These are phyloP conservation scores for Lepetodrilus schrolli DNA, from an alignment of 2,888 invertebrate genomes.

Conservation along the genomic window DNA sequence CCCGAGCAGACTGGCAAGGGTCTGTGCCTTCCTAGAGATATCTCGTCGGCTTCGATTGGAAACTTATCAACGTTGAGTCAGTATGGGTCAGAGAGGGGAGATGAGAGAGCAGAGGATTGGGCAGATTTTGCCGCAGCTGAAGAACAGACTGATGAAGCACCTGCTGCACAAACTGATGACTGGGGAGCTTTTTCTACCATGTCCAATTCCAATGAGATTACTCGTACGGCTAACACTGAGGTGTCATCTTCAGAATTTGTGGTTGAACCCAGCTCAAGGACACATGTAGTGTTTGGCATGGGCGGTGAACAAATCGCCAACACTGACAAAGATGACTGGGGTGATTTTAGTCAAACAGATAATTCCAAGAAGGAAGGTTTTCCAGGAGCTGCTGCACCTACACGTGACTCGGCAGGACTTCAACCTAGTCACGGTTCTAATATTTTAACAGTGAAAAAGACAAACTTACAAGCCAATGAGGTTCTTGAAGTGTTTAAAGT, in stretches of 20 bases:
- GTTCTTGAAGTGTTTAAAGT: slow-evolving; percentile 64
- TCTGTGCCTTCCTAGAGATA: not conserved
- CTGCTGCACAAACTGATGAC: not conserved
- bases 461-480: slow-evolving; percentile 54
- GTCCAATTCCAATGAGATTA: not conserved
- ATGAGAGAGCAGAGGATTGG: slow-evolving; percentile 37
- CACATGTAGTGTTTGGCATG: too few relatives aligned
- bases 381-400: too few relatives aligned
- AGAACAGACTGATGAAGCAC: not conserved
- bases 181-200: slow-evolving; percentile 16
- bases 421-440: not conserved
- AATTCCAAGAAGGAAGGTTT: not conserved
- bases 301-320: not conserved
- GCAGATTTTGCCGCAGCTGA: slow-evolving; percentile 47
- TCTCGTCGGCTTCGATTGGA: not conserved
- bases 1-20: not conserved
- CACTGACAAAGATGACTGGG: slow-evolving; percentile 32
- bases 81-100: slow-evolving; percentile 15
- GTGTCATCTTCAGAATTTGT: not conserved
- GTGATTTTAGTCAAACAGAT: slow-evolving; percentile 23
- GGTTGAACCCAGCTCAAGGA: not conserved
- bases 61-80: slow-evolving; percentile 1
- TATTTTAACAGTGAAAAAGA: slow-evolving; percentile 58
- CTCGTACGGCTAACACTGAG: not conserved
- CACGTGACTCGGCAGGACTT: too few relatives aligned